Evolutionary conservation across 2,888 invertebrate genomes (phyloP), one percentile per base, ranked within the genome.

Genomic region (Volucella bombylans): DNA sequence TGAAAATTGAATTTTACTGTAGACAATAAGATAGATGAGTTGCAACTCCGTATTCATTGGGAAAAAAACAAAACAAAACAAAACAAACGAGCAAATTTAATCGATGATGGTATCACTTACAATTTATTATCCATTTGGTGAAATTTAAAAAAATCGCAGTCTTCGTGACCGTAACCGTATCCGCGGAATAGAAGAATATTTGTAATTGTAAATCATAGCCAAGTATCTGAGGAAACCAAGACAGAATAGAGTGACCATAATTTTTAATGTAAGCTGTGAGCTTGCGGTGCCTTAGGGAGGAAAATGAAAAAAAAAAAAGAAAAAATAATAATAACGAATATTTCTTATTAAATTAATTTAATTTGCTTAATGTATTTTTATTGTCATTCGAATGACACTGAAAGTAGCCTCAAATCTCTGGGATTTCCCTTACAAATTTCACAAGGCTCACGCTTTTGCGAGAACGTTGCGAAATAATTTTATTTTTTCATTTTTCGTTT

Each of bases 1-100:
- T 15, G 18, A 39, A 61, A 54, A 47, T 57, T 59, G 62, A 79
- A 68, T 64, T 59, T 64, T 57, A 38, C 59, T 68, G 69, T 73
- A 57, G 67, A 72, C 57, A 81, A 82, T 39, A 77, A 83, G 83
- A 83, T 83, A 83, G 83, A 83, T 59, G 83, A 83, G 80, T 83
- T 83, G 83, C 83, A 83, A 83, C 83, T 83, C 83, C 83, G 61
- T 52, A 65, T 68, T 71, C 59, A 54, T 59, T 43, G 8, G 11
- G 38, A 0, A 14, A 39, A 55, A 54, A 6, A 39, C n/a, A n/a
- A n/a, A n/a, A n/a, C n/a, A n/a, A n/a, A n/a, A n/a, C n/a, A 38
- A 39, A 43, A 18, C 0, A 76, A 52, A 45, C 39, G 39, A 1
- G 2, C 2, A 47, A 31, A 65, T 18, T 67, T 55, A 64, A 38